Base-by-base conservation (phyloP, 2,113 vertebrate genomes). In the Daboia siamensis region DNA sequence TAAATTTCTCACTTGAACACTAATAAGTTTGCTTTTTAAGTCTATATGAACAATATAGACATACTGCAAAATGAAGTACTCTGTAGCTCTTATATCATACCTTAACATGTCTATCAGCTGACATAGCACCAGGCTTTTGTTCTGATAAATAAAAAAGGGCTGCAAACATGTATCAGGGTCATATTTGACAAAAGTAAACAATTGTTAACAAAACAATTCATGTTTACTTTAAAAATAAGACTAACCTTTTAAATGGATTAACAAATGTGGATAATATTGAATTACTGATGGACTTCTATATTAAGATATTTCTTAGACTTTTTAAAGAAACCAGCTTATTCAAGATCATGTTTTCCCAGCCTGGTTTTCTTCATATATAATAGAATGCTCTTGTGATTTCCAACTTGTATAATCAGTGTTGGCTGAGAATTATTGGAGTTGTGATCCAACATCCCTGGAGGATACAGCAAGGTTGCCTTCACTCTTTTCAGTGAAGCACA, bases 401-500 rank as follows among this genome's bases (percentile, higher is more conserved):
- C 74, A 80, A 80, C 3, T 80, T 80, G 17, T 44, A 80, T 80
- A 44, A 44, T 39, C 7, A 80, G 3, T 44, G 17, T 21, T 80
- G 33, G 33, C 33, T 80, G 33, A 80, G 33, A 44, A 39, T 80
- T 44, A 21, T 44, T 80, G 33, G 74, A 80, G 33, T 44, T 44
- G 74, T 74, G 33, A 39, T 80, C 74, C 33, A 44, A 44, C 33
- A 44, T 21, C 44, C 74, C 74, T 44, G 5, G n/a, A 74, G 69
- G 69, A 74, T 74, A 39, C 17, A 39, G 17, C 33, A 80, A 80
- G 33, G 33, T 39, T 80, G 74, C 33, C 44, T 80, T 57, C 15
- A 13, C 8, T 89, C 15, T 80, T 23, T 91, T 89, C 86, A 59
- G 90, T 93, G 91, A 94, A 94, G 90, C 33, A 92, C 69, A n/a